Evolutionary conservation across 2,888 invertebrate genomes (phyloP).

Genomic region (Nomada fabriciana): DNA sequence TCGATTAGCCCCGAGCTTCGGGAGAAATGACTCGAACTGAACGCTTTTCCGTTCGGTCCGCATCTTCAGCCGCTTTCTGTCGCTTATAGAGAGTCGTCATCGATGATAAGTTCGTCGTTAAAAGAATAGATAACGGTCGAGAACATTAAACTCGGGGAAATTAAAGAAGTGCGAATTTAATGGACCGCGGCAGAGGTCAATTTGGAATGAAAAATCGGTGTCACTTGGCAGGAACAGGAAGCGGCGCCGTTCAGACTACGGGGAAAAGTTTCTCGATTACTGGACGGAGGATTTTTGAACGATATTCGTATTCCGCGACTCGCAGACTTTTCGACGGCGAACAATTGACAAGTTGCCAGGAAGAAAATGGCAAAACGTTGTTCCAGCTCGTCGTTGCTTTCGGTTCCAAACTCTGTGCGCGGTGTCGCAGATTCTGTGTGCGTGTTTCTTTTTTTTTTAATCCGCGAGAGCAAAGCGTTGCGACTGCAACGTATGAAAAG

Average conservation of each 20-base stretch:
- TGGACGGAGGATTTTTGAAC: not conserved
- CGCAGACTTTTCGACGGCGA: not conserved
- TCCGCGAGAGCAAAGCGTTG: conserved; percentile 5
- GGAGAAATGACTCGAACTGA: not conserved
- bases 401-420: not conserved
- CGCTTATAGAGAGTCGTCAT: not conserved
- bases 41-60: not conserved
- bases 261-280: not conserved
- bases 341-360: conserved; percentile 22
- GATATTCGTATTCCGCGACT: not conserved
- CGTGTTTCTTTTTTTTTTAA: not conserved
- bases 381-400: not conserved
- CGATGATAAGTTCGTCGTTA: not conserved
- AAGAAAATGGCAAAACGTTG: conserved; percentile 20
- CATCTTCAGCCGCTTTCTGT: not conserved
- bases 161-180: not conserved
- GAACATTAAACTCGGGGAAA: not conserved
- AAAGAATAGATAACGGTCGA: too few species aligned
- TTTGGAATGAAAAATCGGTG: not conserved
- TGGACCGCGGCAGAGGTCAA: not conserved
- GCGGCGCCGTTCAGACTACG: not conserved
- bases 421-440: too few species aligned
- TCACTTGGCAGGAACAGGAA: not conserved
- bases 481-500: conserved; percentile 32
- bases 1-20: conserved; percentile 1